phyloP scores from a whole-genome alignment of 35 echinoderm and acorn worm species.

The Acanthaster planci region DNA sequence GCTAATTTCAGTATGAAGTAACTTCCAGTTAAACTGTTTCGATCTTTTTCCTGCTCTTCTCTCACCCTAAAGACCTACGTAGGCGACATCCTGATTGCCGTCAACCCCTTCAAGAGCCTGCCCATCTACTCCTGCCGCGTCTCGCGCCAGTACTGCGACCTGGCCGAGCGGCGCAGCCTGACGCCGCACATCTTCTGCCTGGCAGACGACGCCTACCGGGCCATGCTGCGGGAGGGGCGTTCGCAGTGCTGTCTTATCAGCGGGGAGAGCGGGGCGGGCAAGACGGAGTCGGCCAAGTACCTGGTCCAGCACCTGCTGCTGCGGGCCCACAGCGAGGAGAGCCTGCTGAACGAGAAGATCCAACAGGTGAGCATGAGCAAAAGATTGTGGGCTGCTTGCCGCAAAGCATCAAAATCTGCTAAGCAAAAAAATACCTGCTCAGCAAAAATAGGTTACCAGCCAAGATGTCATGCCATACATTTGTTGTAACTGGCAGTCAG shows the following conservation, averaged over 20 bases:
- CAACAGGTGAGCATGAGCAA: conserved; percentile 55
- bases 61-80: conserved; percentile 74
- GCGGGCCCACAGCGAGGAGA: conserved; percentile 75
- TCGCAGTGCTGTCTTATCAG: conserved; percentile 98
- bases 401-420: too few species aligned
- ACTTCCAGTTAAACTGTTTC: too few species aligned
- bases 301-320: conserved; percentile 81
- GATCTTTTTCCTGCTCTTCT: too few species aligned
- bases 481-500: too few species aligned
- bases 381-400: too few species aligned
- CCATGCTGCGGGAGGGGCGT: conserved; percentile 51
- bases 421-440: neutral
- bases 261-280: conserved; percentile 95
- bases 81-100: conserved; percentile 86
- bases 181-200: conserved; percentile 91
- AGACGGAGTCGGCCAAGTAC: conserved; percentile 93
- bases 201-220: conserved; percentile 78
- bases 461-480: too few species aligned
- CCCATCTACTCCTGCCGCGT: conserved; percentile 78
- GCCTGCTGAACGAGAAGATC: conserved; percentile 89
- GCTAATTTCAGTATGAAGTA: too few species aligned
- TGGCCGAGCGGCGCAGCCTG: conserved; percentile 31
- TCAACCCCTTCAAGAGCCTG: conserved; percentile 93
- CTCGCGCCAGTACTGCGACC: conserved; percentile 68
- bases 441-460: too few species aligned